Conservation (phyloP, 2,797 vertebrate genomes). For the Lophotriccus pileatus region DNA sequence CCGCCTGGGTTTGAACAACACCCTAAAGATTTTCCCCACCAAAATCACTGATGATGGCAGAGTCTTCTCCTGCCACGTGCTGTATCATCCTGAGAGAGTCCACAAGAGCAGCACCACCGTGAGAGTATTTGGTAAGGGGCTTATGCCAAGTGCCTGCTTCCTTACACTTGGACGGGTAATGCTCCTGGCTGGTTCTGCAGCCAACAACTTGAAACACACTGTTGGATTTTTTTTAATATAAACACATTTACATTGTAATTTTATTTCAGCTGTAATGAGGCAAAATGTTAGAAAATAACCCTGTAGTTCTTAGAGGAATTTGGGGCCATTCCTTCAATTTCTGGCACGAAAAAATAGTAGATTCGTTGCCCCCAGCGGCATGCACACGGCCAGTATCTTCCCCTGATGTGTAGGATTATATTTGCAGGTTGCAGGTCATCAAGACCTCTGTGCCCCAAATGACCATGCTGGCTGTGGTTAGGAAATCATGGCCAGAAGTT, state of each 20-base stretch:
- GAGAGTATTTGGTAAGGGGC: conserved; percentile 64
- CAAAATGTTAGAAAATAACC: not conserved
- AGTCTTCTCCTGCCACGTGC: conserved; percentile 38
- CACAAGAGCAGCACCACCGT: conserved; percentile 50
- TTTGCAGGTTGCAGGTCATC: not conserved
- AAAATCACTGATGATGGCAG: conserved; percentile 38
- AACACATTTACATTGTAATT: not conserved
- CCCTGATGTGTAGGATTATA: not conserved
- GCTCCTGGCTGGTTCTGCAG: not conserved
- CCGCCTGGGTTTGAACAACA: not conserved
- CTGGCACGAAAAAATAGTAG: not conserved
- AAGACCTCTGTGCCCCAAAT: not conserved
- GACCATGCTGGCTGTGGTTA: not conserved
- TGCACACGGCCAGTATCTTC: not conserved
- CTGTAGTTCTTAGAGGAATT: not conserved
- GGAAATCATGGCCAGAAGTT: not conserved
- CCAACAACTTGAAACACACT: not conserved
- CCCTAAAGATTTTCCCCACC: conserved; percentile 44
- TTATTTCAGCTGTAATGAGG: not conserved
- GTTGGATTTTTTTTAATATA: accelerated
- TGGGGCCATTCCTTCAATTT: not conserved
- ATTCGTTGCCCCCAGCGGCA: not conserved
- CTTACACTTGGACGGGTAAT: not conserved
- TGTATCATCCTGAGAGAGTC: not conserved
- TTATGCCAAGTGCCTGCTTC: not conserved